These are phyloP conservation scores for Meandrusa payeni DNA, from an alignment of 2,888 invertebrate genomes.

Conservation along the genomic window DNA sequence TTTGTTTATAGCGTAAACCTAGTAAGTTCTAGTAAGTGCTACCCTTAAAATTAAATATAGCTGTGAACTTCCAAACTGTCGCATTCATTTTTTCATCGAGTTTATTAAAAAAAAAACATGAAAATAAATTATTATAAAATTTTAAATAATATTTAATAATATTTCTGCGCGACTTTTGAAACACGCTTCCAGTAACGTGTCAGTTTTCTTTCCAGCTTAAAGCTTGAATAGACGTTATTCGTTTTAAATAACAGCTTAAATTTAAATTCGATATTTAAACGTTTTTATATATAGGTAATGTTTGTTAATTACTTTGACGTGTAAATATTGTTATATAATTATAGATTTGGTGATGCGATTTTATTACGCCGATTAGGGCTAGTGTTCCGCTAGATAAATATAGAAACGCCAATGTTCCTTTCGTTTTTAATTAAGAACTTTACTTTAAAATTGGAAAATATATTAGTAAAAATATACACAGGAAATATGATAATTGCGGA, in stretches of 20 bases:
- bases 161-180: constrained; percentile 8
- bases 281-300: constrained; percentile 19
- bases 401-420: constrained; percentile 19
- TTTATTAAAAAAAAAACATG: constrained; percentile 4
- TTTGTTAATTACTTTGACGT: constrained; percentile 23
- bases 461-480: constrained; percentile 3
- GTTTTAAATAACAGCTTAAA: constrained; percentile 21
- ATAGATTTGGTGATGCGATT: constrained; percentile 22
- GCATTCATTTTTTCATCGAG: constrained; percentile 1
- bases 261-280: constrained; percentile 22
- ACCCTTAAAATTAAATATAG: neutral
- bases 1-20: too few relatives aligned
- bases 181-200: constrained; percentile 13
- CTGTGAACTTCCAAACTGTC: constrained; percentile 7
- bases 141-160: constrained; percentile 13
- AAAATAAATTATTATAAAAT: constrained; percentile 7
- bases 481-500: neutral
- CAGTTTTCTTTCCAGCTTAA: constrained; percentile 22
- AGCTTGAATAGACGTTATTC: constrained; percentile 22
- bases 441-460: constrained; percentile 4
- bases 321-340: constrained; percentile 26
- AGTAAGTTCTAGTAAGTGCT: too few relatives aligned
- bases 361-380: constrained; percentile 16
- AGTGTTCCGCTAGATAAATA: constrained; percentile 22
- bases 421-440: constrained; percentile 9